Evolutionary conservation across 2,888 invertebrate species (phyloP), one percentile per base, ranked within the genome.

Genomic region (Apamea sordens): DNA sequence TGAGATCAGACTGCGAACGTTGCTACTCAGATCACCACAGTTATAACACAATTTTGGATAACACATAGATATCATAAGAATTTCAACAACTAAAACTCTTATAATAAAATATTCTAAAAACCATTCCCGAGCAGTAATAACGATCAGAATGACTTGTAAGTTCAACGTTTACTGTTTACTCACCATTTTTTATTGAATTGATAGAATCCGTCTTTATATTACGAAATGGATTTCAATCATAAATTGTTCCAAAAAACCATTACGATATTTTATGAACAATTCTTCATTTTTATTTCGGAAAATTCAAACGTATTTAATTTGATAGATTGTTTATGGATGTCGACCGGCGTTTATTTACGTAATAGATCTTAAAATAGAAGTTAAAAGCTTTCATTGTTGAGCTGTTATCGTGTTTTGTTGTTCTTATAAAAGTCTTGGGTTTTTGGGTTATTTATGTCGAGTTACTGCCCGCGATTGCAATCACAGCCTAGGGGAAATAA

Each of bases 341-440:
- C 74, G 64, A 41, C 13, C 10, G 8, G 28, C 69, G 73, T 79
- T 73, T 74, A 74, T 83, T 73, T 83, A 56, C 53, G 67, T 68
- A 36, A 63, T 28, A 84, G 56, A 28, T 76, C 64, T 83, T 69
- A n/a, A 86, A 79, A 79, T 86, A 83, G 67, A 69, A 61, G 56
- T 74, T 76, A 86, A 79, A 84, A 86, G 84, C 79, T 65, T 84
- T 72, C 76, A 74, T 87, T 83, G 84, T 78, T 59, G 18, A 59
- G 24, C 24, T 63, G 65, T 50, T 28, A 78, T 64, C 63, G 68
- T 63, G 63, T 73, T 71, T 67, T 76, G n/a, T 63, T 71, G 64
- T 75, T 76, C 1, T 36, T 73, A 18, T 44, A 65, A 53, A 79
- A n/a, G 56, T 28, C 4, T 73, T 64, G 0, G 21, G 32, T 21